These are phyloP conservation scores for Archips xylosteana DNA, from an alignment of 2,888 invertebrate genomes.

Conservation along the genomic window DNA sequence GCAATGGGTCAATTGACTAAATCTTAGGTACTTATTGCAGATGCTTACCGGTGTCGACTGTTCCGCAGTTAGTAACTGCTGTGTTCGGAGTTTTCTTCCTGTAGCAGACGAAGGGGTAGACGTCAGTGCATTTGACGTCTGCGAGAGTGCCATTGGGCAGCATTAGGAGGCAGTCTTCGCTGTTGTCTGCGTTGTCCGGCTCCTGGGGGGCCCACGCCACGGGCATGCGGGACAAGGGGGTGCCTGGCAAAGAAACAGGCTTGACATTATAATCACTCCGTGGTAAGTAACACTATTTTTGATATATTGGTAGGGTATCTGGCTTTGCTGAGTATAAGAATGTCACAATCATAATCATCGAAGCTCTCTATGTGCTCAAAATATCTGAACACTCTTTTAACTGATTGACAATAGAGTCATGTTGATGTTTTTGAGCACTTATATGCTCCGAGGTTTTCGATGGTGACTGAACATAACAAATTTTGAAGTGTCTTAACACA, in stretches of 20 bases:
- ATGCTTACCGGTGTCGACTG: constrained; percentile 44
- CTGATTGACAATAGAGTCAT: too few species aligned
- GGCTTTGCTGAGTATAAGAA: too few species aligned
- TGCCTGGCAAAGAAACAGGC: constrained; percentile 25
- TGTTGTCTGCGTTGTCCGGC: constrained; percentile 42
- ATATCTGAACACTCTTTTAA: too few species aligned
- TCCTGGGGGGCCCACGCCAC: constrained; percentile 44
- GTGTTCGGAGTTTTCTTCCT: constrained; percentile 31
- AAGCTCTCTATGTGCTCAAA: too few species aligned
- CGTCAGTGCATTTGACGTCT: constrained; percentile 45
- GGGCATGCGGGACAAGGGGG: constrained; percentile 44
- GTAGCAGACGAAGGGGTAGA: constrained; percentile 46
- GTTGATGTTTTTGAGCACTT: too few species aligned
- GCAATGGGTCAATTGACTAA: too few species aligned
- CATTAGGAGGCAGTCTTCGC: constrained; percentile 43
- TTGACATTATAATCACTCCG: not conserved
- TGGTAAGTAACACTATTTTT: too few species aligned
- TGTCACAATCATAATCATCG: too few species aligned
- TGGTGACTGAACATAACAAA: too few species aligned
- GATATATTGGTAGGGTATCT: too few species aligned
- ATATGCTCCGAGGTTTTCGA: too few species aligned
- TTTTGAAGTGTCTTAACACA: too few species aligned
- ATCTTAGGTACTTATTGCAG: not conserved
- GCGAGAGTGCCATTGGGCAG: constrained; percentile 36
- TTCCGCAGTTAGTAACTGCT: constrained; percentile 44